Conservation (phyloP, 2,888 invertebrate species). For the Zygaena filipendulae region DNA sequence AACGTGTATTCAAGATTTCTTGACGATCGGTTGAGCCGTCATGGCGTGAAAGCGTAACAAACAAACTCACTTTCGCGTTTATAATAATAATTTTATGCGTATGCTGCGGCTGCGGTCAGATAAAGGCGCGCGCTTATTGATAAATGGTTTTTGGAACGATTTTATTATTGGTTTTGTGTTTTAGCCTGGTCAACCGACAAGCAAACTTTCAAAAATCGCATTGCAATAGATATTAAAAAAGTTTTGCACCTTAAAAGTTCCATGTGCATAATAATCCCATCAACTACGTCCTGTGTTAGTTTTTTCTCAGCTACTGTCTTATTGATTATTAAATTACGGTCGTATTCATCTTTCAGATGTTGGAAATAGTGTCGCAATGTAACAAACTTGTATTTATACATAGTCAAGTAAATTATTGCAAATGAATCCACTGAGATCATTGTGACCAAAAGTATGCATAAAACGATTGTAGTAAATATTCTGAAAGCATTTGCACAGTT, state of each 20-base stretch:
- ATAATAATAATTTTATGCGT: too few species aligned
- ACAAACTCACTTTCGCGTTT: too few species aligned
- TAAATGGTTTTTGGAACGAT: too few species aligned
- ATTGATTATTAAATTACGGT: slow-evolving; percentile 24
- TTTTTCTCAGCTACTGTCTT: slow-evolving; percentile 25
- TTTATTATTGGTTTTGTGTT: too few species aligned
- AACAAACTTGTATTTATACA: slow-evolving; percentile 53
- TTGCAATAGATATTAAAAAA: too few species aligned
- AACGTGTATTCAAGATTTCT: too few species aligned
- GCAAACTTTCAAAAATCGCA: too few species aligned
- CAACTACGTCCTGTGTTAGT: slow-evolving; percentile 31
- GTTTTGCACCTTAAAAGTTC: slow-evolving; percentile 44
- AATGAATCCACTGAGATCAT: slow-evolving; percentile 45
- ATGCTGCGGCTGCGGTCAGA: too few species aligned
- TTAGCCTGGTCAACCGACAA: too few species aligned
- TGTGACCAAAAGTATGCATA: slow-evolving; percentile 33
- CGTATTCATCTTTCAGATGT: slow-evolving; percentile 29
- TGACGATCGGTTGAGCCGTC: too few species aligned
- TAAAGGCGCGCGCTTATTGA: too few species aligned
- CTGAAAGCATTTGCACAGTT: slow-evolving; percentile 26
- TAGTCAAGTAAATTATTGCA: slow-evolving; percentile 40
- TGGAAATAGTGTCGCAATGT: slow-evolving; percentile 44
- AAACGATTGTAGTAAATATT: slow-evolving; percentile 29
- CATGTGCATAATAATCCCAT: slow-evolving; percentile 49
- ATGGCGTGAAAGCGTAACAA: too few species aligned